Evolutionary conservation across 2,888 invertebrate species (phyloP).

Genomic region (Frankliniella fusca): DNA sequence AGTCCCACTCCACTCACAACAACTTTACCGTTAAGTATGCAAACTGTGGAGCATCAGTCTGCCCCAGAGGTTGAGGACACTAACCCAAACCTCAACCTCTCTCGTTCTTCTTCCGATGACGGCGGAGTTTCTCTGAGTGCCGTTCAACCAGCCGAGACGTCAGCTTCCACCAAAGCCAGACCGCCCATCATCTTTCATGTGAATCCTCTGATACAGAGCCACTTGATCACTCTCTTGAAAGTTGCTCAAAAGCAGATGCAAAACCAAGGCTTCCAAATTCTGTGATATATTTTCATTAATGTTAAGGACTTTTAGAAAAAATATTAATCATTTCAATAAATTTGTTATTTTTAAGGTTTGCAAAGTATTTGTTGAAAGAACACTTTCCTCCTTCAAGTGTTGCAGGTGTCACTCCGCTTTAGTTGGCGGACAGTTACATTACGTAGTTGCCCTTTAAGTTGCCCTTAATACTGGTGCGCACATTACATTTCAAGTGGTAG

Average conservation of each 20-base stretch:
- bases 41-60: not conserved
- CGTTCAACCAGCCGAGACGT: slow-evolving; percentile 41
- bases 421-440: no score
- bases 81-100: not conserved
- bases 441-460: no score
- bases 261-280: slow-evolving; percentile 53
- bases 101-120: slow-evolving; percentile 37
- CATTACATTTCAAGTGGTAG: no score
- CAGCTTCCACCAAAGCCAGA: slow-evolving; percentile 47
- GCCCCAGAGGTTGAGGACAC: not conserved
- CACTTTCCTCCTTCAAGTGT: no score
- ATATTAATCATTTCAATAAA: not conserved
- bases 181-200: slow-evolving; percentile 43
- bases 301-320: not conserved
- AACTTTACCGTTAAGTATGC: not conserved
- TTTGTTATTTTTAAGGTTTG: not conserved
- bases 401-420: no score
- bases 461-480: no score
- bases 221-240: slow-evolving; percentile 52
- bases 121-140: slow-evolving; percentile 31
- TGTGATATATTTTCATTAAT: slow-evolving; percentile 43
- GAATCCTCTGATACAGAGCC: slow-evolving; percentile 50
- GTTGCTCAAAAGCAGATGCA: slow-evolving; percentile 54
- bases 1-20: not conserved
- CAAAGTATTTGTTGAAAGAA: no score